phyloP scores from a whole-genome alignment of 2,888 invertebrate genomes.

The Cylloceria caligata region DNA sequence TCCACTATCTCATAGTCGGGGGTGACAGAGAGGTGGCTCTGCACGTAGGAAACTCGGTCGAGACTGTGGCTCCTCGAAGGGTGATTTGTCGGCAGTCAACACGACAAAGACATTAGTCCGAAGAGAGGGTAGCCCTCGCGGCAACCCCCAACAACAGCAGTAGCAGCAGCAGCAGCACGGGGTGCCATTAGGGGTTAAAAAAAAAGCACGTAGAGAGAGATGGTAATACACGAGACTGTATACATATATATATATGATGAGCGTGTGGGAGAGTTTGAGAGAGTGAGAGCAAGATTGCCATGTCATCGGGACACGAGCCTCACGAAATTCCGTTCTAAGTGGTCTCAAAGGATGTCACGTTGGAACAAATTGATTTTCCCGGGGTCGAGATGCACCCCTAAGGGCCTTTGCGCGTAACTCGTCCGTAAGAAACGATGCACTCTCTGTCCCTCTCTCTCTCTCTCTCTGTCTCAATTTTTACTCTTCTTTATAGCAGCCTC shows the following conservation, averaged over 20 bases:
- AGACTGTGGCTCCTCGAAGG: conserved; percentile 71
- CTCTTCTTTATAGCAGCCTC: background rate
- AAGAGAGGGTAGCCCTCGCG: conserved; percentile 50
- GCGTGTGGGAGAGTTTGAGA: conserved; percentile 68
- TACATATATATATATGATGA: conserved; percentile 10
- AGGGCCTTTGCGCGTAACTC: conserved; percentile 34
- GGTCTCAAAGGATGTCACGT: conserved; percentile 81
- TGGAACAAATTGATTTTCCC: conserved; percentile 81
- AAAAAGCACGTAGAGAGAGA: conserved; percentile 47
- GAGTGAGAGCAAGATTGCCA: conserved; percentile 59
- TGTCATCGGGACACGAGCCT: conserved; percentile 62
- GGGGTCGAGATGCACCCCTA: conserved; percentile 35
- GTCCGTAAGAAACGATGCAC: conserved; percentile 30
- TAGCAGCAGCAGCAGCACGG: conserved; percentile 15
- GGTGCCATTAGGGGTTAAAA: conserved; percentile 56
- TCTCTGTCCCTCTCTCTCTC: no score
- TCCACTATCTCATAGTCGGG: conserved; percentile 8
- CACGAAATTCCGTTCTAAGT: conserved; percentile 77
- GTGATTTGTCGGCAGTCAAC: conserved; percentile 83
- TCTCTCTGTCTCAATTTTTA: conserved; percentile 38
- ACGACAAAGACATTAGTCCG: conserved; percentile 83
- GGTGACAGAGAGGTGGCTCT: conserved; percentile 23
- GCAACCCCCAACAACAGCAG: conserved; percentile 28
- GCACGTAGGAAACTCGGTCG: conserved; percentile 41
- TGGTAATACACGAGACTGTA: conserved; percentile 21